Evolutionary conservation across 2,113 vertebrate genomes (phyloP).

Genomic region (Argyrosomus japonicus): DNA sequence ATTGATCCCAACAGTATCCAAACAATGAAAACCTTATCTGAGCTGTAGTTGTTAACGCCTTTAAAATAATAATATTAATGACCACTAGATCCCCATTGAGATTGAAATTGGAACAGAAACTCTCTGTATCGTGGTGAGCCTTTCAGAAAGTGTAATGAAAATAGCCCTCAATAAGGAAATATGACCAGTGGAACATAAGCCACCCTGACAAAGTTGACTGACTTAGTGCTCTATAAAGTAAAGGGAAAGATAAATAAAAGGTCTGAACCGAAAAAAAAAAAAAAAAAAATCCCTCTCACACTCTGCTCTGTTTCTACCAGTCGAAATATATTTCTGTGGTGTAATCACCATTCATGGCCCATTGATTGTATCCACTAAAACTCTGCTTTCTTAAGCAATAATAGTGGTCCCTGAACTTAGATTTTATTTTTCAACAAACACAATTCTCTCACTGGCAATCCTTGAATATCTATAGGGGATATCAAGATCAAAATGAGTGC

Average conservation of each 20-base stretch:
- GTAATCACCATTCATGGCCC: not conserved
- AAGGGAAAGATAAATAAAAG: constrained; percentile 41
- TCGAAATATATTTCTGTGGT: constrained; percentile 13
- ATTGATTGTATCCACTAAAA: constrained; percentile 17
- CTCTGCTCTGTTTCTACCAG: constrained; percentile 19
- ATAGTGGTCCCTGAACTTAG: not conserved
- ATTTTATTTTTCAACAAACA: not conserved
- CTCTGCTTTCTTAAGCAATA: constrained; percentile 16
- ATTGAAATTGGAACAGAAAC: not conserved
- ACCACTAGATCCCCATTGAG: constrained; percentile 18
- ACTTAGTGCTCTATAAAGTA: constrained; percentile 2
- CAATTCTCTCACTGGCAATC: constrained; percentile 30
- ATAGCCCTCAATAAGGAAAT: constrained; percentile 5
- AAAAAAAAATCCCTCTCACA: constrained; percentile 15
- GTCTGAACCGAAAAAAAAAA: constrained; percentile 30
- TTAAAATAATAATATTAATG: not conserved
- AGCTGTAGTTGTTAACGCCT: not conserved
- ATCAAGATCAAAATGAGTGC: constrained; percentile 32
- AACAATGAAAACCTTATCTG: not conserved
- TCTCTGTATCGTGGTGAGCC: not conserved
- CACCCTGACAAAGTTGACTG: constrained; percentile 28
- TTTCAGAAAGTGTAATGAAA: constrained; percentile 19
- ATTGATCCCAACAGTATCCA: too few species aligned
- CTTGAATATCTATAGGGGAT: constrained; percentile 16
- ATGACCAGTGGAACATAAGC: constrained; percentile 21